Base-by-base conservation (phyloP, 2,797 vertebrate genomes). In the Poecile montanus region DNA sequence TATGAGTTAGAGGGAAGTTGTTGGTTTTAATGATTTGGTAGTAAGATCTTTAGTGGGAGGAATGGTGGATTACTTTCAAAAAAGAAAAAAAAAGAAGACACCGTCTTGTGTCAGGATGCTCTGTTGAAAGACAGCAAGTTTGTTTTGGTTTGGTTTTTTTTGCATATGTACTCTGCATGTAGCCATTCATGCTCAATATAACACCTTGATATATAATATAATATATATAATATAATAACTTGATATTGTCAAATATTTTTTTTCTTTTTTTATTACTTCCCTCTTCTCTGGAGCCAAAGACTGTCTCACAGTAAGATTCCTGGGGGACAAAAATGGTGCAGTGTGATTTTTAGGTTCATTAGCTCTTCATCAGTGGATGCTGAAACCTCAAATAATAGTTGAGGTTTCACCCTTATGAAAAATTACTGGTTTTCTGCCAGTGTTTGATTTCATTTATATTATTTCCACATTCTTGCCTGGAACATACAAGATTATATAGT, bases 31-130 rank as follows among this genome's bases (percentile, higher is more conserved):
- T 56, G 25, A 25, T 73, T 66, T 62, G 22, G 18, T 85, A 66
- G 22, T 26, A 82, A 48, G 18, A 58, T 76, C 25, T 60, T 85
- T 76, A 73, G 19, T 67, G 22, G 11, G 16, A 56, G 12, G 5
- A 57, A 7, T 89, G 51, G 4, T 6, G 11, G 73, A 54, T 51
- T 96, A 51, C 34, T 54, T 62, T 50, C 42, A 34, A n/a, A 61
- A 74, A 88, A 38, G 1, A 2, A 34, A 36, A 61, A 25, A 29
- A 25, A 2, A 7, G 1, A 2, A 10, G 5, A 9, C 22, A 10
- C 16, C 7, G 47, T 30, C 10, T 34, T 58, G 71, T 67, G 29
- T 60, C 38, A 74, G 30, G 10, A 51, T 85, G 23, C 7, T 77
- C 44, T 84, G 81, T 85, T 72, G 34, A 75, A 42, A 94, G 3